These are phyloP conservation scores for Harpalus rubripes DNA, from an alignment of 2,888 invertebrate species.

Conservation along the genomic window DNA sequence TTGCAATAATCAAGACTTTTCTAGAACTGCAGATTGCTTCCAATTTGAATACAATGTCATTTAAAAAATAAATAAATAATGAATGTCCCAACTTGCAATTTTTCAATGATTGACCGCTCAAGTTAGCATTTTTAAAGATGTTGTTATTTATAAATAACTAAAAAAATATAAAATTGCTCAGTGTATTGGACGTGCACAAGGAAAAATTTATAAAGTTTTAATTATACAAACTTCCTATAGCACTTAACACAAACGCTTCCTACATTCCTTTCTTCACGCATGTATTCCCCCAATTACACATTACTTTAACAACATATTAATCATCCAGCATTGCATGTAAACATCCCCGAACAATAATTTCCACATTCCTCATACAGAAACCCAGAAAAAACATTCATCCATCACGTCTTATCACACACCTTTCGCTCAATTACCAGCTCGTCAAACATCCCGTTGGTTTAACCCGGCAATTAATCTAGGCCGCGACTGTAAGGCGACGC, in stretches of 20 bases:
- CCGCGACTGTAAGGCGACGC: neutral
- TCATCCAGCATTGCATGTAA: neutral
- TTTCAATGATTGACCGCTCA: too few species aligned
- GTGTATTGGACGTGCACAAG: too few species aligned
- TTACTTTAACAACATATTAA: neutral
- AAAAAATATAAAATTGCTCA: too few species aligned
- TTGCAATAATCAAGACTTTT: too few species aligned
- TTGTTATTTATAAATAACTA: too few species aligned
- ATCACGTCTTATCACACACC: constrained; percentile 12
- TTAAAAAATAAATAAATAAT: too few species aligned
- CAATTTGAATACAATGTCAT: too few species aligned
- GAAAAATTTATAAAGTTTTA: too few species aligned
- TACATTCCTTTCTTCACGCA: neutral
- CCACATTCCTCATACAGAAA: neutral
- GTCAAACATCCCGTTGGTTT: neutral
- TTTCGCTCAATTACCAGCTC: constrained; percentile 12
- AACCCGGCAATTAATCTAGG: constrained; percentile 14
- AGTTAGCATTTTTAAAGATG: too few species aligned
- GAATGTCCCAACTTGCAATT: too few species aligned
- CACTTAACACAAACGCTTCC: neutral
- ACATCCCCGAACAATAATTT: constrained; percentile 1
- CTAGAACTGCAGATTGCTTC: too few species aligned
- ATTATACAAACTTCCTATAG: too few species aligned
- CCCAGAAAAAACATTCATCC: constrained; percentile 12
- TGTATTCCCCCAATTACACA: neutral